phyloP scores from a whole-genome alignment of 2,888 invertebrate genomes.

The Andricus quercusramuli region DNA sequence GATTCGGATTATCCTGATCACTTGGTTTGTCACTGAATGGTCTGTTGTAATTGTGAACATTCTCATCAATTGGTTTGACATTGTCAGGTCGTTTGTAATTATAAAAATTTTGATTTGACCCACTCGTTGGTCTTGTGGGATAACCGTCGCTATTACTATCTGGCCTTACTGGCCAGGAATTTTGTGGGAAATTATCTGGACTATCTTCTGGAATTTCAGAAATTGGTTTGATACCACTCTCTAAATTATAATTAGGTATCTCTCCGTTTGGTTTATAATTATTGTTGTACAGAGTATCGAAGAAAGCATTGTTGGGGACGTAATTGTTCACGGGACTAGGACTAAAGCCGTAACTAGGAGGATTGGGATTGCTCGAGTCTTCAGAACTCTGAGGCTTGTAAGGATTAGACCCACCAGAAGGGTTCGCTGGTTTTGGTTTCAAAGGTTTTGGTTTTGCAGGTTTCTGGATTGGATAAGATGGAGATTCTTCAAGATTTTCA shows the following conservation, averaged over 20 bases:
- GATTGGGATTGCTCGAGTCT: constrained; percentile 71
- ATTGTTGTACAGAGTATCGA: constrained; percentile 47
- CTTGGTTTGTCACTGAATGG: constrained; percentile 13
- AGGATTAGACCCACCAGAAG: constrained; percentile 45
- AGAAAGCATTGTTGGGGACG: constrained; percentile 60
- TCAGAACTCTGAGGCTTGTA: constrained; percentile 63
- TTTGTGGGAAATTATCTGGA: background rate
- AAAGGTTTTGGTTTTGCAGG: constrained; percentile 12
- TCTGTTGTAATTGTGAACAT: constrained; percentile 11
- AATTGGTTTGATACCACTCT: constrained; percentile 29
- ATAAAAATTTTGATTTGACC: background rate
- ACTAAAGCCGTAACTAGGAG: constrained; percentile 64
- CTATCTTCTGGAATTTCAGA: constrained; percentile 24
- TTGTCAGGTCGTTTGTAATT: background rate
- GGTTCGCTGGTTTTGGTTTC: constrained; percentile 47
- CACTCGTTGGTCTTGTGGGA: background rate
- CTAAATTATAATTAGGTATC: constrained; percentile 1
- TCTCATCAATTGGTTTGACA: constrained; percentile 4
- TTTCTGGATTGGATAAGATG: constrained; percentile 47
- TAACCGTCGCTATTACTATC: background rate
- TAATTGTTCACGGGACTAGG: constrained; percentile 56
- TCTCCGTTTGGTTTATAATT: constrained; percentile 51
- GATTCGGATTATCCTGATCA: background rate
- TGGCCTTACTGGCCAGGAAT: background rate
- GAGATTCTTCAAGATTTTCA: constrained; percentile 30